These are phyloP conservation scores for Macrosiphum euphorbiae DNA, from an alignment of 2,888 invertebrate species.

Conservation along the genomic window DNA sequence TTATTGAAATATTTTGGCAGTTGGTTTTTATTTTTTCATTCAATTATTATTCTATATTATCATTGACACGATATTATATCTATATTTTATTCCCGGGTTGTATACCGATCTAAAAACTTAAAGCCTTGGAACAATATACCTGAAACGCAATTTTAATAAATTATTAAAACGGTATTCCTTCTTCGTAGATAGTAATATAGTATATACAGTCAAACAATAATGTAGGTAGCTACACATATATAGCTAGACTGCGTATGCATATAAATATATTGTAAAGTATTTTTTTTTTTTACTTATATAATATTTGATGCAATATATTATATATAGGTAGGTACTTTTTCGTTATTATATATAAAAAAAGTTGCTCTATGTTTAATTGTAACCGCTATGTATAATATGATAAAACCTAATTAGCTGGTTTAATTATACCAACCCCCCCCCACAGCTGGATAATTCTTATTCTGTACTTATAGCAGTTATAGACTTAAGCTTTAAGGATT, in stretches of 20 bases:
- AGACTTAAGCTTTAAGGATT: too few relatives aligned
- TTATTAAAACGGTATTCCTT: neutral
- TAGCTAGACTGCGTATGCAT: neutral
- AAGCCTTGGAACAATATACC: neutral
- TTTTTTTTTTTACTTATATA: neutral
- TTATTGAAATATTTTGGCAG: slow-evolving; percentile 20
- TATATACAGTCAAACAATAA: neutral
- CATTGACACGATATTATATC: neutral
- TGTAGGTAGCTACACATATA: neutral
- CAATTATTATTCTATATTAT: neutral
- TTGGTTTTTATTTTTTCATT: slow-evolving; percentile 4
- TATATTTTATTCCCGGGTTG: neutral
- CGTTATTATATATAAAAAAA: too few relatives aligned
- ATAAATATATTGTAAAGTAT: neutral
- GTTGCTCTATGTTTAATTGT: neutral
- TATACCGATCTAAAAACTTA: neutral
- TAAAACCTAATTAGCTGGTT: neutral
- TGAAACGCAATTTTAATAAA: neutral
- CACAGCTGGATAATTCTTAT: neutral
- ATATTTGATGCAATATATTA: neutral
- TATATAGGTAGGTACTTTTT: too few relatives aligned
- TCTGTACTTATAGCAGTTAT: neutral
- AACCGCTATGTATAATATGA: neutral
- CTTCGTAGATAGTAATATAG: neutral
- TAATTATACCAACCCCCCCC: neutral